Evolutionary conservation across 2,888 invertebrate genomes (phyloP), one percentile per base, ranked within the genome.

Genomic region (Tethea ocularis): DNA sequence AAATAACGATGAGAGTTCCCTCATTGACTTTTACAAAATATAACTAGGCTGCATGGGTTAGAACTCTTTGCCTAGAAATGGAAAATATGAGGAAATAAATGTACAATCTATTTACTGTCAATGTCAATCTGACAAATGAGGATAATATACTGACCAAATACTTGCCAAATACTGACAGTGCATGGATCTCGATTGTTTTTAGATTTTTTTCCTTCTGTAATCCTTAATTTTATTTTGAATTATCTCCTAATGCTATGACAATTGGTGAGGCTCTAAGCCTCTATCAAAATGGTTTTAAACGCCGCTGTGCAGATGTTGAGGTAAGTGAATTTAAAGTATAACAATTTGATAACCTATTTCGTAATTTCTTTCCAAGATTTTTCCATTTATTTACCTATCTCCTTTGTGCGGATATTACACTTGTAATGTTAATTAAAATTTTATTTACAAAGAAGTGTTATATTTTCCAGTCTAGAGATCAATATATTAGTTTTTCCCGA

Each of bases 231-330:
- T 85, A 81, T 75, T 74, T 78, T 78, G 71, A 80, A 76, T 82
- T 80, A 75, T 79, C 86, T 81, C 84, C 87, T 87, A 80, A 93
- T 93, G 92, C 85, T 91, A 82, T 93, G 93, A 93, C 87, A 83
- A 85, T 83, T 82, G 76, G 69, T 77, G 91, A 91, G 91, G 93
- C 91, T 85, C 73, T 86, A 82, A 82, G 92, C 93, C 91, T 92
- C 90, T 80, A 79, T 84, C 84, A 94, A 89, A 88, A 96, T 96
- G 96, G 96, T 96, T 85, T 93, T 95, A 89, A 96, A 96, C 88
- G 95, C 95, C 81, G 96, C 96, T 84, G 95, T 95, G 75, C 96
- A 96, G 91, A 95, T 96, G 89, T 91, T 96, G 73, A 95, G 95
- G 96, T 96, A 89, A 89, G 26, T n/a, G 20, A 11, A 29, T 33